A percentile compares a stretch with the other conserved stretches of the same genome.
Evolutionary conservation across 2,113 vertebrate species (phyloP).

Genomic region (Cyprinus carpio): DNA sequence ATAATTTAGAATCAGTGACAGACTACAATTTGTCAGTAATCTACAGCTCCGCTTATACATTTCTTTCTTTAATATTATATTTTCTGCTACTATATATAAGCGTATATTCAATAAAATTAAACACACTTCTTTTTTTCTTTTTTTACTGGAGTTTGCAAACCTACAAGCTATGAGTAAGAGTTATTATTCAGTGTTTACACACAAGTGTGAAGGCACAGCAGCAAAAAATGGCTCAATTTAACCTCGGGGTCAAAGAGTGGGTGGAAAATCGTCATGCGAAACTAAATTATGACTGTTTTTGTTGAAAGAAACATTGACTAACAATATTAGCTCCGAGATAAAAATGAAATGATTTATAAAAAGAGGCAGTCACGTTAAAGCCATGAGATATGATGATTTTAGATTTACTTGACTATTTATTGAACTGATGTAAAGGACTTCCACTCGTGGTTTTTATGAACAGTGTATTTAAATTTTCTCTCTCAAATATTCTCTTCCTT

Average conservation of each 20-base stretch:
- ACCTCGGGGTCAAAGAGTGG: constrained; percentile 14
- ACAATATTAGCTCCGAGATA: neutral
- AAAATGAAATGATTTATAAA: neutral
- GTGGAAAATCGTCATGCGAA: neutral
- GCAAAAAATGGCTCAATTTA: neutral
- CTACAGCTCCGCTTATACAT: too few relatives aligned
- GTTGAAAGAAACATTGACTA: constrained; percentile 5
- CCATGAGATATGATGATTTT: neutral
- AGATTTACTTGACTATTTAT: neutral
- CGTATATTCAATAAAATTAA: neutral
- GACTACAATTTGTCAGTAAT: too few relatives aligned
- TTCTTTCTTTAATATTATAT: neutral
- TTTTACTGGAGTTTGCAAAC: too few relatives aligned
- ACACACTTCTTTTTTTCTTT: too few relatives aligned
- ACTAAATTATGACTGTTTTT: neutral
- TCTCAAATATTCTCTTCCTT: neutral
- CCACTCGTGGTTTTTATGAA: neutral
- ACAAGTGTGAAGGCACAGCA: neutral
- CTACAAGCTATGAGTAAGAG: neutral
- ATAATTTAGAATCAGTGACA: too few relatives aligned
- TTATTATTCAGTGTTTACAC: neutral
- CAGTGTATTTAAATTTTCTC: neutral
- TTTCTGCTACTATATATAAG: neutral
- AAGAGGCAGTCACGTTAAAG: neutral
- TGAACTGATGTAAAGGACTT: neutral